phyloP scores from a whole-genome alignment of 2,888 invertebrate genomes.

The Drosophila phalerata region DNA sequence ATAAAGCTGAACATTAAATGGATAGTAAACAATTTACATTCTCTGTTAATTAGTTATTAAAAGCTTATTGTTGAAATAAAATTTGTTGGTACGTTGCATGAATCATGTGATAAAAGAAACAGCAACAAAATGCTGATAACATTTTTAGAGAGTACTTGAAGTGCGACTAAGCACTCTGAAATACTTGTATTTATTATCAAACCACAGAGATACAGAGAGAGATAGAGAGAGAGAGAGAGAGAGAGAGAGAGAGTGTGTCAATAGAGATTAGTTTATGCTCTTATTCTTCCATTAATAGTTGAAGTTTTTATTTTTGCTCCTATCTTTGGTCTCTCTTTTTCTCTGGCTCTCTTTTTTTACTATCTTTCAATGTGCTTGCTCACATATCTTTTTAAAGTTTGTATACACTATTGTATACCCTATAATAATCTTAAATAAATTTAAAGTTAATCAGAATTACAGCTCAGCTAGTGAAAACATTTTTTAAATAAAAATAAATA shows the following conservation, averaged over 20 bases:
- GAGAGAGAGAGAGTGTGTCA: neutral
- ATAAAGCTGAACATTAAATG: slow-evolving; percentile 29
- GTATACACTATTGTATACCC: slow-evolving; percentile 16
- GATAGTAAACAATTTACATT: slow-evolving; percentile 55
- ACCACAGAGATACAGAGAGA: neutral
- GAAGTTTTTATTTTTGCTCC: slow-evolving; percentile 15
- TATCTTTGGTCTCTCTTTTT: neutral
- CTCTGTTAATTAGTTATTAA: slow-evolving; percentile 65
- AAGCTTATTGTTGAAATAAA: slow-evolving; percentile 40
- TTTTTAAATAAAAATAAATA: too few species aligned
- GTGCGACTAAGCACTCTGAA: neutral
- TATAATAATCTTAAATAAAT: too few species aligned
- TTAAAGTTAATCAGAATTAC: too few species aligned
- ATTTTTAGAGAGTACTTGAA: slow-evolving; percentile 13
- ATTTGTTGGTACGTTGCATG: slow-evolving; percentile 10
- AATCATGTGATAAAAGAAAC: slow-evolving; percentile 38
- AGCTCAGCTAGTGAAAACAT: too few species aligned
- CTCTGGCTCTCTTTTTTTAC: neutral
- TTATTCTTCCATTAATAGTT: slow-evolving; percentile 2
- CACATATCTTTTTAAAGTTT: slow-evolving; percentile 7
- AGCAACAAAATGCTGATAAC: slow-evolving; percentile 41
- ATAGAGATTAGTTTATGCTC: slow-evolving; percentile 6
- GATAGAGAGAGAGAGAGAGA: neutral
- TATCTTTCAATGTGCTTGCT: neutral
- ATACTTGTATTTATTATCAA: neutral